Conservation (phyloP, 1,140 invertebrate species). For the Acromyrmex echinatior region DNA sequence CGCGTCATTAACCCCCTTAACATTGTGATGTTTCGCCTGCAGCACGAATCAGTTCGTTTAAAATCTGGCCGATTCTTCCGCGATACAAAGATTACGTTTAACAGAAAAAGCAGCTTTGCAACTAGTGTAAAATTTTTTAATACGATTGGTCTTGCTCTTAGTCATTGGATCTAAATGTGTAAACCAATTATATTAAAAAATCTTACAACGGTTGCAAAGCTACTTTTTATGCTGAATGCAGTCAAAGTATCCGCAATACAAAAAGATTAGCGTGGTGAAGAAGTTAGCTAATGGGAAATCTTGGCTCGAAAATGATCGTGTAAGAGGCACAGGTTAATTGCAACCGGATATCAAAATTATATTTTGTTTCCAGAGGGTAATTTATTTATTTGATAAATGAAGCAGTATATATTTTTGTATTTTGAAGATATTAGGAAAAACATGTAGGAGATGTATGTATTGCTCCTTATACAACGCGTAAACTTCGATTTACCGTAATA, state of each 20-base stretch:
- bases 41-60: slow-evolving; percentile 10
- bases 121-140: too few relatives aligned
- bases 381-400: slow-evolving; percentile 3
- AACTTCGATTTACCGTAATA: neutral
- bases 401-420: neutral
- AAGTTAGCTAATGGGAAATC: slow-evolving; percentile 20
- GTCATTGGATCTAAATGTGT: too few relatives aligned
- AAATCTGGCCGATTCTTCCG: slow-evolving; percentile 4
- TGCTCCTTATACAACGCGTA: neutral
- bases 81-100: neutral
- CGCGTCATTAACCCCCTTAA: slow-evolving; percentile 30
- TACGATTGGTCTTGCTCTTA: too few relatives aligned
- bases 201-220: too few relatives aligned
- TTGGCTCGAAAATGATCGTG: neutral
- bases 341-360: neutral
- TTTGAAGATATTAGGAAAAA: neutral
- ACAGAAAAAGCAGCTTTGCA: too few relatives aligned
- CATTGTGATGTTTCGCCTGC: neutral
- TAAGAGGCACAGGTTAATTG: neutral
- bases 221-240: too few relatives aligned
- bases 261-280: neutral
- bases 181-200: too few relatives aligned
- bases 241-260: neutral
- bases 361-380: neutral
- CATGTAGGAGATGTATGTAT: neutral